Conservation (phyloP, 2,888 invertebrate genomes). For the Leucania comma region DNA sequence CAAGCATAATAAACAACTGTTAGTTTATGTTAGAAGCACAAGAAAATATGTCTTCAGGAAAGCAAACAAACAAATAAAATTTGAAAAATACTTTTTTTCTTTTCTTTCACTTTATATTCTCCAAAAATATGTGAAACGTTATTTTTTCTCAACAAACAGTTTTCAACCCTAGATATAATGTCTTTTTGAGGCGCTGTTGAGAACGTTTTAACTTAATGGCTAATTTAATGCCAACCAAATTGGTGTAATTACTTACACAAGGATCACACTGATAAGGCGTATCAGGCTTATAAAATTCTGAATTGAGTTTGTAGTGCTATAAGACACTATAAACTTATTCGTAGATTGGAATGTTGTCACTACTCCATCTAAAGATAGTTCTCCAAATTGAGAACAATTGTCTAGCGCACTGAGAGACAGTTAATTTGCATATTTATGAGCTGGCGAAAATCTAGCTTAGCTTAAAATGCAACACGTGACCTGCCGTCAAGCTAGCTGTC, state of each 20-base stretch:
- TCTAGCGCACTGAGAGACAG: neutral
- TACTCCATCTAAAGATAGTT: slow-evolving; percentile 2
- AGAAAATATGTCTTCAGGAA: too few relatives aligned
- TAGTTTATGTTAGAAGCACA: too few relatives aligned
- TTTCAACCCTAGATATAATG: neutral
- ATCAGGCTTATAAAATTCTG: neutral
- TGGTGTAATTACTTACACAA: neutral
- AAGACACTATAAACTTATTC: neutral
- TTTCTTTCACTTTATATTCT: too few relatives aligned
- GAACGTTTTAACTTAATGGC: neutral
- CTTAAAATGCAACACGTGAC: slow-evolving; percentile 18
- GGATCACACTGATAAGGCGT: neutral
- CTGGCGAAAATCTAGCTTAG: slow-evolving; percentile 21
- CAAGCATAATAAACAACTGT: too few relatives aligned
- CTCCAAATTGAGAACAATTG: slow-evolving; percentile 2
- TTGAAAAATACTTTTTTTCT: too few relatives aligned
- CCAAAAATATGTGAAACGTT: too few relatives aligned
- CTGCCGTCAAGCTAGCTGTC: neutral
- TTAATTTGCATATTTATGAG: slow-evolving; percentile 40
- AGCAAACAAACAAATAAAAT: too few relatives aligned
- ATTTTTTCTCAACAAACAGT: too few relatives aligned
- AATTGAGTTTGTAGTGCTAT: neutral
- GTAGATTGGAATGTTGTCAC: neutral
- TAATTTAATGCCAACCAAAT: neutral
- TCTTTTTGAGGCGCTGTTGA: neutral